These are phyloP conservation scores for Phalera bucephala DNA, from an alignment of 2,888 invertebrate genomes.

Conservation along the genomic window DNA sequence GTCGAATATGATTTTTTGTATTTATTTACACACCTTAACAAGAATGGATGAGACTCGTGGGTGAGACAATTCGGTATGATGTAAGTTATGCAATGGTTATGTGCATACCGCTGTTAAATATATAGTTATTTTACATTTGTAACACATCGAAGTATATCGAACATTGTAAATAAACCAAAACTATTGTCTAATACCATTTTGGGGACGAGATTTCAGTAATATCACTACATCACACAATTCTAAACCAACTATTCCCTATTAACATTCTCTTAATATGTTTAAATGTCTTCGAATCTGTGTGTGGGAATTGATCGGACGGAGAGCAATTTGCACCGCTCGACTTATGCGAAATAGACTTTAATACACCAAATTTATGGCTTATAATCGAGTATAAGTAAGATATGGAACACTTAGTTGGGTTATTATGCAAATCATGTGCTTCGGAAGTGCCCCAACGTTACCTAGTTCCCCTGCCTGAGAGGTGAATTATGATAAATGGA, in stretches of 20 bases:
- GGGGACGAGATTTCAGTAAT: slow-evolving; percentile 6
- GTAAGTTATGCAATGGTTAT: too few species aligned
- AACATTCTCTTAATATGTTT: slow-evolving; percentile 56
- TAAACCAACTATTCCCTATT: slow-evolving; percentile 28
- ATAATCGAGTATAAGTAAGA: slow-evolving; percentile 38
- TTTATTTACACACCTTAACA: too few species aligned
- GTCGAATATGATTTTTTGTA: too few species aligned
- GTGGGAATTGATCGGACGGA: slow-evolving; percentile 64
- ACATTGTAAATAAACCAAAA: background rate
- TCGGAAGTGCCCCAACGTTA: slow-evolving; percentile 67
- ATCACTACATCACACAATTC: slow-evolving; percentile 13
- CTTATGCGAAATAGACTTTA: slow-evolving; percentile 47
- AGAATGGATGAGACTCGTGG: too few species aligned
- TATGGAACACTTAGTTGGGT: slow-evolving; percentile 59
- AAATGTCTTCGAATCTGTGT: slow-evolving; percentile 63
- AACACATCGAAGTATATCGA: too few species aligned
- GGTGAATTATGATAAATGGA: slow-evolving; percentile 73
- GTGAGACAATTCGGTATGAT: too few species aligned
- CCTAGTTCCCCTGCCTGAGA: slow-evolving; percentile 68
- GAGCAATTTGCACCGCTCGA: slow-evolving; percentile 39
- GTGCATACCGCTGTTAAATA: too few species aligned
- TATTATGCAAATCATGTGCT: slow-evolving; percentile 77
- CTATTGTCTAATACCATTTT: background rate
- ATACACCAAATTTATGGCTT: slow-evolving; percentile 40
- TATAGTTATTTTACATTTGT: too few species aligned